Percentiles rank a stretch among this genome's conserved stretches.
Conservation (phyloP, 2,797 vertebrate species). For the Typhlichthys subterraneus region DNA sequence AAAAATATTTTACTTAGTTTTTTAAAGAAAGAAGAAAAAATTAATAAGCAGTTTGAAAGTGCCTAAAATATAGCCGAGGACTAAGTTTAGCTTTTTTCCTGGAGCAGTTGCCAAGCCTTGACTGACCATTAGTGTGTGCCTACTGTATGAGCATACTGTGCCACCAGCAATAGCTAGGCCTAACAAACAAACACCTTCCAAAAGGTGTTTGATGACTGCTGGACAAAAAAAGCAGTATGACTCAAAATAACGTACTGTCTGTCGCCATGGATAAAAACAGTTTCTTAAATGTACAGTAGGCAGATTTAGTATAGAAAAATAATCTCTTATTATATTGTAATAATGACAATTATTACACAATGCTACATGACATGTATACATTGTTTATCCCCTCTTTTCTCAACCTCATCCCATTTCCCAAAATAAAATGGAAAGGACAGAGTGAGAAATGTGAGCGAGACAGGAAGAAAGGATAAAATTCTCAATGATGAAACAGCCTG, state of each 20-base stretch:
- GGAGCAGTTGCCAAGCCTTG: neutral
- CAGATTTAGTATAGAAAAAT: conserved; percentile 28
- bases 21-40: too few species aligned
- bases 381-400: conserved; percentile 48
- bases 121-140: neutral
- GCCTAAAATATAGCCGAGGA: too few species aligned
- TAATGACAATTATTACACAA: conserved; percentile 70
- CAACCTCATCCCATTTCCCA: conserved; percentile 25
- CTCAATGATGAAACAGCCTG: conserved; percentile 85
- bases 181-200: neutral
- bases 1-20: too few species aligned
- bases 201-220: neutral
- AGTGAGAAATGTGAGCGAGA: conserved; percentile 58
- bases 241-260: neutral
- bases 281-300: conserved; percentile 16
- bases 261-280: neutral
- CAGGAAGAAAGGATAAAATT: conserved; percentile 78
- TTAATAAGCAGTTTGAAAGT: too few species aligned
- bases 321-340: conserved; percentile 59
- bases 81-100: neutral
- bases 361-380: too few species aligned
- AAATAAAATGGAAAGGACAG: conserved; percentile 25
- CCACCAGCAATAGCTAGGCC: neutral
- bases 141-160: neutral
- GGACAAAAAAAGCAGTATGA: conserved; percentile 11